Evolutionary conservation across 2,113 vertebrate species (phyloP).

Genomic region (Pan paniscus): DNA sequence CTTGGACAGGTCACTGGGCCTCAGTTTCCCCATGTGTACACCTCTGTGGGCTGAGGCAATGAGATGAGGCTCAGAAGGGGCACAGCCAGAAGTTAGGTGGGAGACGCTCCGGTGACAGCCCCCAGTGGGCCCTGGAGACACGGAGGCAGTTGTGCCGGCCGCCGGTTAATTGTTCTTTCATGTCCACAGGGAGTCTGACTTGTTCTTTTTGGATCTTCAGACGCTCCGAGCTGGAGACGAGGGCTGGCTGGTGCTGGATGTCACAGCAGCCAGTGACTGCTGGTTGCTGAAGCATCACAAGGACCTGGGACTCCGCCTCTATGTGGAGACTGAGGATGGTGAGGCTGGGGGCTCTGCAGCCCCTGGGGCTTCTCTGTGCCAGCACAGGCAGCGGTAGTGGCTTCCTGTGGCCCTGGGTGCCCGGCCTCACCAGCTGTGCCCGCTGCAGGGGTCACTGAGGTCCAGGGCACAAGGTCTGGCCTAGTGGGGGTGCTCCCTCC

Average conservation of each 20-base stretch:
- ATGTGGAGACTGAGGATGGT: slow-evolving; percentile 95
- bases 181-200: slow-evolving; percentile 90
- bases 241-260: slow-evolving; percentile 96
- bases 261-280: slow-evolving; percentile 93
- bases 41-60: not conserved
- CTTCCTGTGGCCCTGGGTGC: not conserved
- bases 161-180: slow-evolving; percentile 68
- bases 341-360: slow-evolving; percentile 38
- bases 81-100: not conserved
- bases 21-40: not conserved
- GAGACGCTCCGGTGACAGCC: not conserved
- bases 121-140: not conserved
- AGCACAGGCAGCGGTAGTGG: accelerated
- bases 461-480: not conserved
- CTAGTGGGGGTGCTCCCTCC: not conserved
- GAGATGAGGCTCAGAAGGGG: not conserved
- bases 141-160: not conserved
- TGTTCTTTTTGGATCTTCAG: slow-evolving; percentile 95
- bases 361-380: not conserved
- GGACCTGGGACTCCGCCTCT: slow-evolving; percentile 94
- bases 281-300: slow-evolving; percentile 90
- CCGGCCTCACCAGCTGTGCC: too few species aligned
- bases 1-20: not conserved
- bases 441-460: not conserved
- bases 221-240: slow-evolving; percentile 90